Evolutionary conservation across 2,113 vertebrate species (phyloP).

Genomic region (Columba janthina): DNA sequence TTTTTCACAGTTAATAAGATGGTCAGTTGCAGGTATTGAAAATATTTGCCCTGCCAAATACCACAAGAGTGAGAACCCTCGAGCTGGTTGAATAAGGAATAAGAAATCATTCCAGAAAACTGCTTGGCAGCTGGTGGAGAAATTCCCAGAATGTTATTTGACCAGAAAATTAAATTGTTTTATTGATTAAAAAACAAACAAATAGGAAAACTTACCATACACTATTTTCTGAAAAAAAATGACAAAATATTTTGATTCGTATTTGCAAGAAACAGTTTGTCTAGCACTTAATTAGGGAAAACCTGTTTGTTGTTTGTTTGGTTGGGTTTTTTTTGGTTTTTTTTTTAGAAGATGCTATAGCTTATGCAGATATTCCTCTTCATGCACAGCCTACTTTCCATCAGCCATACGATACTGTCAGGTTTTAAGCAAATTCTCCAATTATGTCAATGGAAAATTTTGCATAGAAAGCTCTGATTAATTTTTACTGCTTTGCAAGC

Average conservation of each 20-base stretch:
- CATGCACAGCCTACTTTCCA: neutral
- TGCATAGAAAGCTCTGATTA: conserved; percentile 28
- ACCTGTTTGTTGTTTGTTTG: neutral
- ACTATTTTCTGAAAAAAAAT: neutral
- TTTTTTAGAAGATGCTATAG: neutral
- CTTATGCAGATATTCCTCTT: neutral
- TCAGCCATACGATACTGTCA: neutral
- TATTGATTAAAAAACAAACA: neutral
- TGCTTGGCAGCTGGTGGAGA: conserved; percentile 1
- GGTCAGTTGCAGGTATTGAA: conserved; percentile 47
- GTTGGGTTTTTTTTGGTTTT: too few relatives aligned
- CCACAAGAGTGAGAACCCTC: conserved; percentile 12
- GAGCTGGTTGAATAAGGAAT: conserved; percentile 27
- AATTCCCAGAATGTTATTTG: neutral
- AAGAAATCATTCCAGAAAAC: conserved; percentile 1
- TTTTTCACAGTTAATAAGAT: conserved; percentile 64
- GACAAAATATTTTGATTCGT: neutral
- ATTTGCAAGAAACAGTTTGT: neutral
- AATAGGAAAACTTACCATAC: neutral
- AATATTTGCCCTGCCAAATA: conserved; percentile 62
- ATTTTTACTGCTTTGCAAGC: conserved; percentile 9
- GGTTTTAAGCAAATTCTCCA: conserved; percentile 2
- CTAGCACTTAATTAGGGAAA: neutral
- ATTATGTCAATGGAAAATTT: neutral
- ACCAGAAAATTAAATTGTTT: neutral